These are phyloP conservation scores for Platycheirus albimanus DNA, from an alignment of 2,888 invertebrate genomes.

Conservation along the genomic window DNA sequence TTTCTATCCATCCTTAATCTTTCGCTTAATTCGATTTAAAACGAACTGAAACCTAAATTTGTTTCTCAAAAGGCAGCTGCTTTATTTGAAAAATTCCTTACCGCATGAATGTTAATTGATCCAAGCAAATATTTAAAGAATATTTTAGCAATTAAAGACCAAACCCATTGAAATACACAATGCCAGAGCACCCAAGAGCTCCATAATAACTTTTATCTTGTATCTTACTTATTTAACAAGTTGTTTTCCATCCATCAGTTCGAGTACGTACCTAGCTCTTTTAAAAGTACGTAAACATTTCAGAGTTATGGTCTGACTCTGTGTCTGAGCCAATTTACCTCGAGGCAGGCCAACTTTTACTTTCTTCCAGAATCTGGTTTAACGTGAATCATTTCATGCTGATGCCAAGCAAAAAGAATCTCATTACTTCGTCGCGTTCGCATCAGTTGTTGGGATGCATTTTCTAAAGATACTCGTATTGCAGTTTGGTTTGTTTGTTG, in stretches of 20 bases:
- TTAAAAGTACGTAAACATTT: neutral
- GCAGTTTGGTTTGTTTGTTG: too few relatives aligned
- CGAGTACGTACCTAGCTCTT: neutral
- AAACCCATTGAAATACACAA: conserved; percentile 44
- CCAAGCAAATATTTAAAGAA: neutral
- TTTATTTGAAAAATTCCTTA: too few relatives aligned
- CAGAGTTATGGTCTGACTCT: conserved; percentile 28
- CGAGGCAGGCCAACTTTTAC: conserved; percentile 58
- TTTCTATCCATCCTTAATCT: too few relatives aligned
- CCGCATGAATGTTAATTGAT: too few relatives aligned
- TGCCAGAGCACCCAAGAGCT: conserved; percentile 39
- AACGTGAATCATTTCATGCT: conserved; percentile 24
- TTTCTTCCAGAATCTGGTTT: conserved; percentile 69
- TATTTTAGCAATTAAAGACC: conserved; percentile 16
- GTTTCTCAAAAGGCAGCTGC: too few relatives aligned
- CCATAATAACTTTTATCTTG: conserved; percentile 25
- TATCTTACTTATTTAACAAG: conserved; percentile 22
- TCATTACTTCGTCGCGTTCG: conserved; percentile 28
- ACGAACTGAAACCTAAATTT: too few relatives aligned
- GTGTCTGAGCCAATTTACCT: conserved; percentile 43
- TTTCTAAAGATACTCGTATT: neutral
- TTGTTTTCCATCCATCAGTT: conserved; percentile 9
- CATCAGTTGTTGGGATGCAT: neutral
- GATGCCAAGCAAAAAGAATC: conserved; percentile 50
- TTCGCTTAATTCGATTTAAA: too few relatives aligned